Conservation (phyloP, 2,113 vertebrate species). For the Callospermophilus lateralis region DNA sequence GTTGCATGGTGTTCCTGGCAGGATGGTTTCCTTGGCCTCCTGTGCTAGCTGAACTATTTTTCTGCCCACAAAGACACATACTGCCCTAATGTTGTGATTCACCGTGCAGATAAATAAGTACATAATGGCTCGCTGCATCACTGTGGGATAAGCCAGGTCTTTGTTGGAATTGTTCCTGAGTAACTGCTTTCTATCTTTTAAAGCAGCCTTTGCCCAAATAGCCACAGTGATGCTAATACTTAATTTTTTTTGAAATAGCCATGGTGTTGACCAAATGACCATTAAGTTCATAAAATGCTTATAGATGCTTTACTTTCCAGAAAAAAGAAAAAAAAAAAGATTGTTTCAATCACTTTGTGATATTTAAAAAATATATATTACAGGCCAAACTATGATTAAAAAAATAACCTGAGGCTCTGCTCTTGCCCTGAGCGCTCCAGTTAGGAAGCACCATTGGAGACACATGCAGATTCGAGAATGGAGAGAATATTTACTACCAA, state of each 20-base stretch:
- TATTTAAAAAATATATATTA: neutral
- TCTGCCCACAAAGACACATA: neutral
- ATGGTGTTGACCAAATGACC: neutral
- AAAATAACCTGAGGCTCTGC: neutral
- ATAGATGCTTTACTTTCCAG: neutral
- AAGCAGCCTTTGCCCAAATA: too few species aligned
- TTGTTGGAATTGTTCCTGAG: neutral
- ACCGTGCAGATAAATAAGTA: neutral
- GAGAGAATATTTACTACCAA: constrained; percentile 32
- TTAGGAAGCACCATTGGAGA: neutral
- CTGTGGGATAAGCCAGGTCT: neutral
- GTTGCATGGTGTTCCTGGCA: fast-evolving
- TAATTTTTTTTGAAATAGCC: neutral
- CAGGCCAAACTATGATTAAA: neutral
- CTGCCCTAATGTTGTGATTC: neutral
- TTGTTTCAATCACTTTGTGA: neutral
- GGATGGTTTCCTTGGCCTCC: neutral
- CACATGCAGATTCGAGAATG: neutral
- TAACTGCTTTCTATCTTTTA: neutral
- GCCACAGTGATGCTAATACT: neutral
- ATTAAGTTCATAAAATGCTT: neutral
- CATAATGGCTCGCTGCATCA: neutral
- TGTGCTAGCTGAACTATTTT: neutral
- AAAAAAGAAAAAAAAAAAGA: neutral
- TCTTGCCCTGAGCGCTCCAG: neutral